Evolutionary conservation across 2,113 vertebrate species (phyloP), one percentile per base, ranked within the genome.

Genomic region (Anthoscopus minutus): DNA sequence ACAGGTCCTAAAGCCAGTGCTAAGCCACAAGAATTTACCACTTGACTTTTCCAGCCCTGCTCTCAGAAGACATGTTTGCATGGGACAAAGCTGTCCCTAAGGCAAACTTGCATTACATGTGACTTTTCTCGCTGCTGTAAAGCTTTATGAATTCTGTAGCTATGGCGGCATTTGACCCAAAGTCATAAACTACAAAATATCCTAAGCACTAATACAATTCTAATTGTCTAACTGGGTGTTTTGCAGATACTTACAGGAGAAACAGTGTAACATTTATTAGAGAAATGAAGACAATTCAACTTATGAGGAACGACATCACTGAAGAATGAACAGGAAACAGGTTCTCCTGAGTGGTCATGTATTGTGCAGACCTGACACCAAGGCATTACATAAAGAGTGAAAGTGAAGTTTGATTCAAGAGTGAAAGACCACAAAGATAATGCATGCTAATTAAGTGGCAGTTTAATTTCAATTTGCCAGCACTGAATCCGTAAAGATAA

Each of bases 1-100:
- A 33, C 27, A 35, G 7, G 38, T 81, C 51, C 42, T 33, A 58
- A 81, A 2, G 3, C 15, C 54, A 70, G 42, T 25, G 83, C 65
- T 81, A 95, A 95, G 56, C 61, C 81, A 91, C 69, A 81, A 38
- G 73, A 89, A 94, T 79, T 81, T 51, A 70, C 33, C 47, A 95
- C 72, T 77, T 86, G 84, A 20, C 47, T 91, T 81, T 74, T 86
- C 40, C 45, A 88, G 67, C 51, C 57, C 23, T 37, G 28, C 50
- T 78, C 42, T 84, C 30, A 73, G 72, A 72, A 80, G 71, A 35
- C 21, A 27, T 2, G 6, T n/a, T 2, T 13, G 4, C 4, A 2
- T 45, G 42, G 40, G 37, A 86, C 64, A 86, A 86, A 69, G 45
- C 35, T 58, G 27, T 61, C 19, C 25, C 42, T 42, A 66, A 84